Conservation (phyloP, 2,888 invertebrate genomes). For the Fragum sueziense region DNA sequence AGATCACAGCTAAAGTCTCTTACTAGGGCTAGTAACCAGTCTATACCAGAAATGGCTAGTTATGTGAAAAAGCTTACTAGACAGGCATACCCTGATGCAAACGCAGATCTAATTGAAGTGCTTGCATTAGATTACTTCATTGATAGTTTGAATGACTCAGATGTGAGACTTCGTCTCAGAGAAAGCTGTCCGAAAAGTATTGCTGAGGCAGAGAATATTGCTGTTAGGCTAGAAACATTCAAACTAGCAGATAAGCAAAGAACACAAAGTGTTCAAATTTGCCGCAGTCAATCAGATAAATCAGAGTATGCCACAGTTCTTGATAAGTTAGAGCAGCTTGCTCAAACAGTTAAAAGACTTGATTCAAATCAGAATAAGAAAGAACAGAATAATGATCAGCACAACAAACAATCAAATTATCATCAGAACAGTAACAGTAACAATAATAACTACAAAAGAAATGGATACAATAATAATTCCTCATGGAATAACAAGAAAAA, state of each 20-base stretch:
- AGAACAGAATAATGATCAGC: background rate
- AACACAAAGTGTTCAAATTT: background rate
- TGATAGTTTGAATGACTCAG: constrained; percentile 41
- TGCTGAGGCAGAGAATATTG: constrained; percentile 36
- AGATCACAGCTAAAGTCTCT: constrained; percentile 38
- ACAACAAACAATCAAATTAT: background rate
- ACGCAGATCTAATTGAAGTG: constrained; percentile 23
- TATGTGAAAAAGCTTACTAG: constrained; percentile 45
- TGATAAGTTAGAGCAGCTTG: background rate
- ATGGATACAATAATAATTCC: background rate
- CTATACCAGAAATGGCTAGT: constrained; percentile 54
- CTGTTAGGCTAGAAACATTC: constrained; percentile 40
- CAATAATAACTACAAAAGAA: background rate
- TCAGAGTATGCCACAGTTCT: background rate
- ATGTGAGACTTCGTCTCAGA: constrained; percentile 31
- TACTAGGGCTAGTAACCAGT: constrained; percentile 30
- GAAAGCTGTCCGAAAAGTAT: constrained; percentile 34
- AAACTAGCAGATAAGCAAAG: constrained; percentile 29
- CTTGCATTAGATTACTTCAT: constrained; percentile 41
- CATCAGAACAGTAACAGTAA: background rate
- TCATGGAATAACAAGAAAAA: background rate
- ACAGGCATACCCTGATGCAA: constrained; percentile 41
- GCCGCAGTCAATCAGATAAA: background rate
- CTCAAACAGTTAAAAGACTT: background rate
- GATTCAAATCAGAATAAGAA: background rate